Evolutionary conservation across 2,888 invertebrate species (phyloP).

Genomic region (Sesia bembeciformis): DNA sequence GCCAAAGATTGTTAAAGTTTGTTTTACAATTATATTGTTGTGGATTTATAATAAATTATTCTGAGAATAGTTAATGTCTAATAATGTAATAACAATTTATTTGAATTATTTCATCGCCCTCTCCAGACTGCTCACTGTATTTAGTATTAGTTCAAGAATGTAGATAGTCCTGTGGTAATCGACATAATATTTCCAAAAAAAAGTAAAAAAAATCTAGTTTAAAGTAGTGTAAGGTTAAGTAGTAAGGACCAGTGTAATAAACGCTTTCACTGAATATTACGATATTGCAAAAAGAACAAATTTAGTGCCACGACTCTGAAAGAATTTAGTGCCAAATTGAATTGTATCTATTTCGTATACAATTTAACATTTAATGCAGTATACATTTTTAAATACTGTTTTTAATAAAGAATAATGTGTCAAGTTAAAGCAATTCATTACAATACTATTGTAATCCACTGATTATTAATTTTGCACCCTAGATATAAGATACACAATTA

Average conservation of each 20-base stretch:
- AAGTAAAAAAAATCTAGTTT: conserved; percentile 54
- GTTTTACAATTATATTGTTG: conserved; percentile 72
- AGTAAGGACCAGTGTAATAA: conserved; percentile 54
- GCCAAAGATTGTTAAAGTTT: conserved; percentile 86
- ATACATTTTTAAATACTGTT: conserved; percentile 2
- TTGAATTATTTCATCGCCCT: conserved; percentile 64
- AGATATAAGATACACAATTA: conserved; percentile 50
- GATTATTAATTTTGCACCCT: conserved; percentile 63
- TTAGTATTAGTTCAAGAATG: conserved; percentile 59
- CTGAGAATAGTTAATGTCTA: conserved; percentile 60
- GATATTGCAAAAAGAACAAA: conserved; percentile 21
- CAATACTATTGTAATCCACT: conserved; percentile 36
- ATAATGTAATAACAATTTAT: conserved; percentile 48
- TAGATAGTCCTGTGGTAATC: conserved; percentile 61
- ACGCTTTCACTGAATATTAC: conserved; percentile 40
- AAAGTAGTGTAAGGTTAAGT: conserved; percentile 51
- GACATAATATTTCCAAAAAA: conserved; percentile 55
- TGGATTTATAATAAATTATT: conserved; percentile 71
- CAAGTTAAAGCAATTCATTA: conserved; percentile 15
- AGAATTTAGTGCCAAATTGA: conserved; percentile 3
- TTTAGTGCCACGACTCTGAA: conserved; percentile 42
- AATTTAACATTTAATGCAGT: background rate
- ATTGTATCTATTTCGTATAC: background rate
- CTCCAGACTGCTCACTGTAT: conserved; percentile 70
- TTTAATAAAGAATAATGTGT: conserved; percentile 10